phyloP scores from a whole-genome alignment of 2,888 invertebrate genomes.

The Hyppa rectilinea region DNA sequence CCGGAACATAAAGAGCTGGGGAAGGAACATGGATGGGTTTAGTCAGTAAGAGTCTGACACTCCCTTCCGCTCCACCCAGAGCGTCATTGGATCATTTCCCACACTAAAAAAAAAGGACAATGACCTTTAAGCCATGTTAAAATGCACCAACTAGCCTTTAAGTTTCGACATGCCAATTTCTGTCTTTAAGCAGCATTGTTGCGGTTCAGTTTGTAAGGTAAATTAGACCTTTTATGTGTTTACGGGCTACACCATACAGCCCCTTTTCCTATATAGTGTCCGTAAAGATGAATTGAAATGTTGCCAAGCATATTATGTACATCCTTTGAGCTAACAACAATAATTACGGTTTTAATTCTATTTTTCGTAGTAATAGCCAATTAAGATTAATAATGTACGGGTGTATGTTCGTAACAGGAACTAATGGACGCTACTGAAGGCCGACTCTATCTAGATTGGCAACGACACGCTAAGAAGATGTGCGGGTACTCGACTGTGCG shows the following conservation, averaged over 20 bases:
- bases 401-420: background rate
- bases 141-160: background rate
- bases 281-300: slow-evolving; percentile 10
- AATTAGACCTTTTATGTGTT: slow-evolving; percentile 25
- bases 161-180: background rate
- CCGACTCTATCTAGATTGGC: background rate
- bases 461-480: background rate
- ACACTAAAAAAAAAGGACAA: too few species aligned
- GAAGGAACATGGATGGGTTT: too few species aligned
- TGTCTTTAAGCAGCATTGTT: background rate
- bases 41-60: too few species aligned
- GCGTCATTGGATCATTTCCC: too few species aligned
- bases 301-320: background rate
- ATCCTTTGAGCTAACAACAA: background rate
- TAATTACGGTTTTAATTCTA: background rate
- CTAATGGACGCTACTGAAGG: background rate
- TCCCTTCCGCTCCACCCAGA: too few species aligned
- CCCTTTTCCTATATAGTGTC: background rate
- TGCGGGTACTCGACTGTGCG: too few species aligned
- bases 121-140: background rate
- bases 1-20: too few species aligned
- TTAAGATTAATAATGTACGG: background rate
- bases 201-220: background rate
- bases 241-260: background rate
- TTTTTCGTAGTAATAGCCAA: background rate